phyloP scores from a whole-genome alignment of 2,797 vertebrate species.

The Bradypus variegatus region DNA sequence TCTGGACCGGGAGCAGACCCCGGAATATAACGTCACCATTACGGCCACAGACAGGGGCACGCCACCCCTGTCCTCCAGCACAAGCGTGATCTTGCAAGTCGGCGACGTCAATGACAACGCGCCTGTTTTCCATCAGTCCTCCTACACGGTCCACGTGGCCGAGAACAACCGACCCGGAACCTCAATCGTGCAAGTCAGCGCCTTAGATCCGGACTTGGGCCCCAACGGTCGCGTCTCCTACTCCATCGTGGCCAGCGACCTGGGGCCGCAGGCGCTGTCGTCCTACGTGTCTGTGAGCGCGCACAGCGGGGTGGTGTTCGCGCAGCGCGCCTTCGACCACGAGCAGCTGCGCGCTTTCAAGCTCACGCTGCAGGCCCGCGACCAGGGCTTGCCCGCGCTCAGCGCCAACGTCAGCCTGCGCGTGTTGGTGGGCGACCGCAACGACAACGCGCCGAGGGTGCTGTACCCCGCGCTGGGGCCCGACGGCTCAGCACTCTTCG shows the following conservation, averaged over 20 bases:
- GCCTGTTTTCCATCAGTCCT: slow-evolving; percentile 38
- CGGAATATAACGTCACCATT: slow-evolving; percentile 62
- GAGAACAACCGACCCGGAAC: slow-evolving; percentile 50
- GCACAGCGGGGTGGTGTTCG: slow-evolving; percentile 76
- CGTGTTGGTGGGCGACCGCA: slow-evolving; percentile 76
- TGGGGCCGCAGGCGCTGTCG: slow-evolving; percentile 34
- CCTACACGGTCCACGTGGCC: slow-evolving; percentile 31
- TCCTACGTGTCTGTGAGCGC: slow-evolving; percentile 73
- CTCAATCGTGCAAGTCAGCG: slow-evolving; percentile 34
- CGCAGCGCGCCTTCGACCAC: slow-evolving; percentile 79
- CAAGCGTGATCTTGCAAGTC: slow-evolving; percentile 48
- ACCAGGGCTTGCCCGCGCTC: slow-evolving; percentile 73
- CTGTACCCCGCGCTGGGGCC: slow-evolving; percentile 72
- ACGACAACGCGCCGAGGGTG: slow-evolving; percentile 75
- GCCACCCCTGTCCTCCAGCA: slow-evolving; percentile 41
- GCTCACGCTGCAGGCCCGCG: slow-evolving; percentile 73
- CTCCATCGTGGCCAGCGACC: slow-evolving; percentile 50
- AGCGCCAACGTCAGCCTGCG: slow-evolving; percentile 72
- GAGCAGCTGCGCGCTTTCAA: slow-evolving; percentile 75
- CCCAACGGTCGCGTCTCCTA: slow-evolving; percentile 59
- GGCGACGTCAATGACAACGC: slow-evolving; percentile 57
- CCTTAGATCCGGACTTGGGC: slow-evolving; percentile 30
- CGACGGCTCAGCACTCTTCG: slow-evolving; percentile 64
- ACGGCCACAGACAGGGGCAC: slow-evolving; percentile 45
- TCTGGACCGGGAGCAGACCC: slow-evolving; percentile 49